These are phyloP conservation scores for Tapera naevia DNA, from an alignment of 2,797 vertebrate species.

Conservation along the genomic window DNA sequence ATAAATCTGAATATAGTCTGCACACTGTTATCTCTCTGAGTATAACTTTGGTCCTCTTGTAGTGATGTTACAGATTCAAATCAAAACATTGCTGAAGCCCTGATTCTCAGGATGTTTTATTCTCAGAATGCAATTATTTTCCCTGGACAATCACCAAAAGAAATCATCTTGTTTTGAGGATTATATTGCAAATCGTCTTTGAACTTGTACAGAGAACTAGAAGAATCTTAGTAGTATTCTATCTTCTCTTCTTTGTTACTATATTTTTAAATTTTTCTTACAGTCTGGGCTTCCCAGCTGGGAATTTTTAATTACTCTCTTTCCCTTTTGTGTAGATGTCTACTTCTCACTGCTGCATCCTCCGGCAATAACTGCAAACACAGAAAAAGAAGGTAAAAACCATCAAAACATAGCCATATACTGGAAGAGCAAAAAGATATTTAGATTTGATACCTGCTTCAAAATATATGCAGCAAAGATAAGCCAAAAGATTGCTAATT, in stretches of 20 bases:
- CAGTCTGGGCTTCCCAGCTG: not conserved
- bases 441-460: not conserved
- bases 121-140: not conserved
- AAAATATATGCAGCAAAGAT: not conserved
- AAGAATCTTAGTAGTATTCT: not conserved
- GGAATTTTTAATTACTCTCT: not conserved
- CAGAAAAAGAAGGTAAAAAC: not conserved
- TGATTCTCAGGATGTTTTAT: not conserved
- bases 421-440: rapidly evolving
- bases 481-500: not conserved
- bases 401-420: not conserved
- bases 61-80: not conserved
- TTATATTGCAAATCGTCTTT: not conserved
- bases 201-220: not conserved
- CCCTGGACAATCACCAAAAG: not conserved
- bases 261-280: not conserved
- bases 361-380: not conserved
- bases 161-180: not conserved
- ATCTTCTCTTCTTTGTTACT: not conserved
- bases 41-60: not conserved
- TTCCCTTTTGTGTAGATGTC: not conserved
- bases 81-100: not conserved
- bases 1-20: not conserved
- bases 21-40: not conserved
- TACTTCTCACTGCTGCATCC: not conserved